phyloP scores from a whole-genome alignment of 1,140 invertebrate genomes.

The Anthonomus grandis region DNA sequence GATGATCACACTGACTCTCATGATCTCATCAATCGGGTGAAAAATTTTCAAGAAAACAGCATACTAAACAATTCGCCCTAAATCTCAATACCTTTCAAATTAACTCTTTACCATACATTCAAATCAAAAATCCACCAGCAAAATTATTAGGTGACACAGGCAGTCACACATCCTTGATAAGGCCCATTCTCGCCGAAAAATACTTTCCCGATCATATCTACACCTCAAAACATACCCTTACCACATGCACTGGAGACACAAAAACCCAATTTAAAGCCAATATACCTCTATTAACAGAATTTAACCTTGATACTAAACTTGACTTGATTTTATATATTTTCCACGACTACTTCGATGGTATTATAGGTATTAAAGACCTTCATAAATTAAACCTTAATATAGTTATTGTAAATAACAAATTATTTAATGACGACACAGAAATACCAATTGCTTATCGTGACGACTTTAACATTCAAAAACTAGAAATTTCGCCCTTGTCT shows the following conservation, averaged over 20 bases:
- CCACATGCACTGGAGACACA: conserved; percentile 21
- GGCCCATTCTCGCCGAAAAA: conserved; percentile 25
- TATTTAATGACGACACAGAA: conserved; percentile 16
- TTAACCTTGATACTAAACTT: conserved; percentile 9
- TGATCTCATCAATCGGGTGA: too few species aligned
- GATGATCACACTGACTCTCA: too few species aligned
- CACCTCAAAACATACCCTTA: conserved; percentile 10
- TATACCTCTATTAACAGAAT: conserved; percentile 24
- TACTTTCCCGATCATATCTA: conserved; percentile 27
- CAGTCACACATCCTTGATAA: conserved; percentile 23
- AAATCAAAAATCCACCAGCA: conserved; percentile 22
- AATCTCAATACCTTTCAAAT: conserved; percentile 11
- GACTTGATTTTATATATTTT: conserved; percentile 27
- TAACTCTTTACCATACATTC: conserved; percentile 30
- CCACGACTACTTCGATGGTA: conserved; percentile 34
- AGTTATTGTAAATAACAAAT: conserved; percentile 18
- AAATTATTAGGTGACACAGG: conserved; percentile 34
- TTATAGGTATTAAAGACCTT: conserved; percentile 28
- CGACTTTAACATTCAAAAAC: too few species aligned
- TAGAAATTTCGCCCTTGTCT: too few species aligned
- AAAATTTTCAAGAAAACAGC: conserved; percentile 9
- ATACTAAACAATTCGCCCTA: neutral
- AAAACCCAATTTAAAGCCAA: conserved; percentile 23
- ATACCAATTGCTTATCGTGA: too few species aligned
- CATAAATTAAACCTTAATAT: conserved; percentile 23